phyloP scores from a whole-genome alignment of 2,797 vertebrate species.

The Chaenodraco wilsoni region DNA sequence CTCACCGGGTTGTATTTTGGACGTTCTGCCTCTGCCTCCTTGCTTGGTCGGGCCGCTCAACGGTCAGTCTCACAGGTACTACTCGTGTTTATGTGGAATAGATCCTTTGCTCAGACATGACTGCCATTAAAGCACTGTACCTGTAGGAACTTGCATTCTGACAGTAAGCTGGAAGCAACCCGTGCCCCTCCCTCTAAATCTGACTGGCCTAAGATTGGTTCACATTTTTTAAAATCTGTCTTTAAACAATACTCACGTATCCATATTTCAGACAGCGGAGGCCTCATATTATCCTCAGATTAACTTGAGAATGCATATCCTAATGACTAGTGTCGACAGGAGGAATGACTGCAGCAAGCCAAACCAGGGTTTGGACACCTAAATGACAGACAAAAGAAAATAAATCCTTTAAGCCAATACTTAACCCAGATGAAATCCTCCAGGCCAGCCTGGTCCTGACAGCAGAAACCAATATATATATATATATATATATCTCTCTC shows the following conservation, averaged over 20 bases:
- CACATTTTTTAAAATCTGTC: too few relatives aligned
- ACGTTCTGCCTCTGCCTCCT: too few relatives aligned
- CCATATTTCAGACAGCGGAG: not conserved
- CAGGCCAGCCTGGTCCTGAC: not conserved
- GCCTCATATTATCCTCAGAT: not conserved
- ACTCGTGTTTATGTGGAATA: not conserved
- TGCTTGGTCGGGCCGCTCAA: too few relatives aligned
- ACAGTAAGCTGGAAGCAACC: not conserved
- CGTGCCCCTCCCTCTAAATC: not conserved
- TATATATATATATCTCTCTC: too few relatives aligned
- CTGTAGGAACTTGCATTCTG: slow-evolving; percentile 15
- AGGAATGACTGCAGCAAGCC: too few relatives aligned
- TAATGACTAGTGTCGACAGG: not conserved
- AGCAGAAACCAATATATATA: not conserved
- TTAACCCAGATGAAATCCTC: not conserved
- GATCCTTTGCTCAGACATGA: slow-evolving; percentile 13
- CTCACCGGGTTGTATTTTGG: too few relatives aligned
- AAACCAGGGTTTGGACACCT: not conserved
- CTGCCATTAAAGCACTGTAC: not conserved
- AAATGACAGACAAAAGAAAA: not conserved
- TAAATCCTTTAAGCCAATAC: not conserved
- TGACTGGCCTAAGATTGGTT: not conserved
- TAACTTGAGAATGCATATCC: not conserved
- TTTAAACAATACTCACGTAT: too few relatives aligned
- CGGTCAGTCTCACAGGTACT: too few relatives aligned